Conservation (phyloP, 1,140 invertebrate species). For the Psix sp. region DNA sequence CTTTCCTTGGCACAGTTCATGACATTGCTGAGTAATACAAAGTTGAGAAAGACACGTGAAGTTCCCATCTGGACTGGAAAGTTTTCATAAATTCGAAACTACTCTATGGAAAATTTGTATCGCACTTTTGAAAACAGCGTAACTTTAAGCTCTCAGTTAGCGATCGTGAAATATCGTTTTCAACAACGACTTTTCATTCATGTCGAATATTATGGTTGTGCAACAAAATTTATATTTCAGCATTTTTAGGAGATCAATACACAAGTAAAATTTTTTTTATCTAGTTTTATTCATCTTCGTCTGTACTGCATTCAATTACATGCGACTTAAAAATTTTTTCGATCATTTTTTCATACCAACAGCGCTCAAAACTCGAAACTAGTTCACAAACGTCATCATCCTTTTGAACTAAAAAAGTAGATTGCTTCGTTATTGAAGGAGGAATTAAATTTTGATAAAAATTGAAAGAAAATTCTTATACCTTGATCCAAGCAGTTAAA, state of each 20-base stretch:
- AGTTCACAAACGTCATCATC: slow-evolving; percentile 18
- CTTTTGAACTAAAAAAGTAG: slow-evolving; percentile 11
- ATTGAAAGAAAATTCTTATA: slow-evolving; percentile 4
- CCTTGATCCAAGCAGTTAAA: slow-evolving; percentile 22
- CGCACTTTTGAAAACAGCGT: slow-evolving; percentile 24
- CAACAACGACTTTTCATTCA: too few relatives aligned
- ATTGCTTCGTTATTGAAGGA: neutral
- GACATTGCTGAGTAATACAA: slow-evolving; percentile 31
- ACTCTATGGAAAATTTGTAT: slow-evolving; percentile 31
- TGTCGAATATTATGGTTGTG: too few relatives aligned
- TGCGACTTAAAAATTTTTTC: slow-evolving; percentile 16
- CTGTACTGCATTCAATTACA: slow-evolving; percentile 16
- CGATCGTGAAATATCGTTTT: slow-evolving; percentile 5
- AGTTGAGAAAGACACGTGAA: slow-evolving; percentile 38
- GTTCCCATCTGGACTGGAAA: slow-evolving; percentile 39
- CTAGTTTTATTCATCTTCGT: slow-evolving; percentile 7
- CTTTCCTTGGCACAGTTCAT: slow-evolving; percentile 39
- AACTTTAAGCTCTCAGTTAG: slow-evolving; percentile 14
- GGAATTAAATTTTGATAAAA: slow-evolving; percentile 10
- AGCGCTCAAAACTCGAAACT: slow-evolving; percentile 20
- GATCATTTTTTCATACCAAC: slow-evolving; percentile 31
- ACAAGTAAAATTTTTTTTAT: too few relatives aligned
- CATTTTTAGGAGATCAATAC: too few relatives aligned
- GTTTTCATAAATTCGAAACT: slow-evolving; percentile 46
- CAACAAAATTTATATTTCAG: too few relatives aligned